A percentile compares a stretch with the other conserved stretches of the same genome.
Conservation (phyloP, 2,888 invertebrate species). For the Norana najaformis region DNA sequence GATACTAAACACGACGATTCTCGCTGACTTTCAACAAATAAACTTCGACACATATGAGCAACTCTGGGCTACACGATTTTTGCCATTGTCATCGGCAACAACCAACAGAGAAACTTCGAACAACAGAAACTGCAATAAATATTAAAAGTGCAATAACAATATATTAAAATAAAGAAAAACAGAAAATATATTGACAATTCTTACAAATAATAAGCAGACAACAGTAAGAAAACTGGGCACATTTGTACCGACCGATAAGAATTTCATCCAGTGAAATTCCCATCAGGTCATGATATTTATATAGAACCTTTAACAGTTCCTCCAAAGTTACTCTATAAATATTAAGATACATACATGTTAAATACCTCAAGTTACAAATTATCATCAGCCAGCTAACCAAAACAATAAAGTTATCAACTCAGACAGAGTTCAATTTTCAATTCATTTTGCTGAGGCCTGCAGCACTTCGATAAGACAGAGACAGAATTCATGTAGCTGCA, state of each 20-base stretch:
- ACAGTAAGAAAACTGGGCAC: not conserved
- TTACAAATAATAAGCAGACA: not conserved
- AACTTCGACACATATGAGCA: not conserved
- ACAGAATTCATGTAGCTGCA: not conserved
- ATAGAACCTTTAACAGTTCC: too few species aligned
- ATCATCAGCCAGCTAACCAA: not conserved
- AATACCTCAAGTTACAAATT: not conserved
- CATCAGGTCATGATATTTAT: not conserved
- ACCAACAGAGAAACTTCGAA: not conserved
- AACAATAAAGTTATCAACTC: not conserved
- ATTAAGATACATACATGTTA: not conserved
- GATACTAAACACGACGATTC: not conserved
- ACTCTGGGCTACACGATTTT: not conserved
- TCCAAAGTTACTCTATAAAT: not conserved
- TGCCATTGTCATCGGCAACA: not conserved
- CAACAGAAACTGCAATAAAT: conserved; percentile 1
- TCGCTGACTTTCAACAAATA: not conserved
- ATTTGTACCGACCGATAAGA: not conserved
- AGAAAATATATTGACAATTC: conserved; percentile 7
- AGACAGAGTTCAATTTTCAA: not conserved
- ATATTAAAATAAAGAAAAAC: not conserved
- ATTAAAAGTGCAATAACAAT: conserved; percentile 1
- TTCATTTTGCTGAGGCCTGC: not conserved
- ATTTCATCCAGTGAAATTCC: conserved; percentile 4
- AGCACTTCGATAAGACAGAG: too few species aligned